Evolutionary conservation across 2,888 invertebrate genomes (phyloP), one percentile per base, ranked within the genome.

Genomic region (Timandra comae): DNA sequence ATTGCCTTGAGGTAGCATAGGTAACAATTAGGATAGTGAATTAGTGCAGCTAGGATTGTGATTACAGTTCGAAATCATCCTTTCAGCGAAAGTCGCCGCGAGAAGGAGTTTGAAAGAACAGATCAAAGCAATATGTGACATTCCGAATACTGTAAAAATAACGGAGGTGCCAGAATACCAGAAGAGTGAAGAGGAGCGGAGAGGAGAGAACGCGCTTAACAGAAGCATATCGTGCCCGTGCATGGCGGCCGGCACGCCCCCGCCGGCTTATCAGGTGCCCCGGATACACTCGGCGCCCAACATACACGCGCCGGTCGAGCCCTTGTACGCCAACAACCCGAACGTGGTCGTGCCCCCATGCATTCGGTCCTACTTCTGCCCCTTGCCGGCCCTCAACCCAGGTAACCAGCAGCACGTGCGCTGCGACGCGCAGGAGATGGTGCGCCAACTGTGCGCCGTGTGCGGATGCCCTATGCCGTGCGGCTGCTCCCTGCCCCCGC

Each of bases 401-500:
- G n/a, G n/a, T n/a, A n/a, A n/a, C n/a, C n/a, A n/a, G n/a, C n/a
- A n/a, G n/a, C n/a, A n/a, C n/a, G n/a, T n/a, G n/a, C n/a, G n/a
- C n/a, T n/a, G n/a, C n/a, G n/a, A n/a, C n/a, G n/a, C n/a, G n/a
- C n/a, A n/a, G n/a, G n/a, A n/a, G n/a, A n/a, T n/a, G n/a, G n/a
- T n/a, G n/a, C 47, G n/a, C n/a, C n/a, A n/a, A n/a, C n/a, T 68
- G 0, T 65, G 68, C 29, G 57, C 62, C 0, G 65, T 66, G 0
- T 64, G 55, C 35, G 63, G 66, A n/a, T 49, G 52, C 27, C 33
- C 58, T 2, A 36, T 52, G 1, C 65, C 68, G 9, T 9, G 8
- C 3, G 68, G 67, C 28, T 46, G 50, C 26, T 68, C 65, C 29
- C 57, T 78, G 0, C 80, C 79, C 1, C 76, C 77, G 0, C 78